Percentiles rank a stretch among this genome's conserved stretches.
Evolutionary conservation across 2,888 invertebrate genomes (phyloP).

Genomic region (Physocephala rufipes): DNA sequence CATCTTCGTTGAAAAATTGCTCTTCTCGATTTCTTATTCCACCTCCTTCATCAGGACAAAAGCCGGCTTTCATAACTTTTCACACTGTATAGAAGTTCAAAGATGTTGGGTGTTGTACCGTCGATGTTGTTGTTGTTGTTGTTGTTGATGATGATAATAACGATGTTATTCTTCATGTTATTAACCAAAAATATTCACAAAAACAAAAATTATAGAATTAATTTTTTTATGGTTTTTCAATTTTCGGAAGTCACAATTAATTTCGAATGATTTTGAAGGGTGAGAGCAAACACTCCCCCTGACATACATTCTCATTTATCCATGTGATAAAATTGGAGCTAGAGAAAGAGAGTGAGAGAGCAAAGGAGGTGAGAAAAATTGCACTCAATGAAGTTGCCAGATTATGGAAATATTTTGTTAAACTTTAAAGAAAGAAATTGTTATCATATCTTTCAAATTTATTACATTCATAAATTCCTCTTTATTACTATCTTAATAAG

Average conservation of each 20-base stretch:
- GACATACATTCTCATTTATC: too few relatives aligned
- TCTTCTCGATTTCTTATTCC: too few relatives aligned
- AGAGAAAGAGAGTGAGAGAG: conserved; percentile 4
- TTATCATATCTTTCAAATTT: too few relatives aligned
- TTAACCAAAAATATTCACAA: neutral
- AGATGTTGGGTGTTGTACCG: conserved; percentile 1
- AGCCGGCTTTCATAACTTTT: too few relatives aligned
- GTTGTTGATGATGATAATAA: neutral
- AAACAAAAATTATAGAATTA: neutral
- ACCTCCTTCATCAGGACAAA: too few relatives aligned
- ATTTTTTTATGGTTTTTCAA: conserved; percentile 11
- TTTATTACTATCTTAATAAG: too few relatives aligned
- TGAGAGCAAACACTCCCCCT: neutral
- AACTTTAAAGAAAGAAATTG: neutral
- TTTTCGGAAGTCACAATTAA: conserved; percentile 22
- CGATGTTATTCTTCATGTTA: conserved; percentile 1
- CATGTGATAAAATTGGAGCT: neutral
- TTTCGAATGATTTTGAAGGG: conserved; percentile 22
- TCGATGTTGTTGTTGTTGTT: conserved; percentile 23
- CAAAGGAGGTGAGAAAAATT: neutral
- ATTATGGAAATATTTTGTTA: neutral
- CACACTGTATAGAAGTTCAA: too few relatives aligned
- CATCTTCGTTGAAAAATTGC: too few relatives aligned
- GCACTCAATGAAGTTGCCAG: conserved; percentile 11
- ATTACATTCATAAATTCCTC: too few relatives aligned